Base-by-base conservation (phyloP, 2,888 invertebrate genomes). In the Melanargia galathea region DNA sequence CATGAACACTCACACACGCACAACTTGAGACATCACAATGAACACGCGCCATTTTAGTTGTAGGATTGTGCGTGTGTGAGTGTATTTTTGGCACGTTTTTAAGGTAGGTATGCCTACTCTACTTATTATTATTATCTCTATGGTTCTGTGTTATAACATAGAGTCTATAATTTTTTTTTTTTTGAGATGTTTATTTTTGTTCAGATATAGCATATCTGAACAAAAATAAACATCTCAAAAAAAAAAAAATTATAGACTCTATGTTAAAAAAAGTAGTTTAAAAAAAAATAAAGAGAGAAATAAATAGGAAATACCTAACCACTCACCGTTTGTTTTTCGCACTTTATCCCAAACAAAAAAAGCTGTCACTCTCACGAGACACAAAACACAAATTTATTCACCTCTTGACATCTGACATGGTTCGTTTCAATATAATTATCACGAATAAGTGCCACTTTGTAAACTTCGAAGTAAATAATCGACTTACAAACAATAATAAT, bases 401-500 rank as follows among this genome's bases (percentile, higher is more conserved):
- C 90, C 88, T 90, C 87, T 89, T 90, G 89, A 90, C 90, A 90
- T 90, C 87, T 89, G 87, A 88, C 89, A 90, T 89, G 80, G 79
- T 80, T 83, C 77, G 80, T 75, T 75, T 74, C 70, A 73, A 78
- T 71, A 69, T 73, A 75, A 81, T 73, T 75, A 80, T 71, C 84
- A 85, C 85, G 77, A 81, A 78, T 80, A 78, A 79, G 78, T 79
- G 79, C 78, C 83, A 87, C 83, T 77, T 78, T 76, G 75, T 77
- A 83, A 79, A 74, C 75, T 73, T 80, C 73, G 71, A 76, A 77
- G 78, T 83, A 88, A 86, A 86, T 77, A 76, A 79, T 76, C 79
- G 79, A 79, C 81, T 85, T 86, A 87, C 85, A 90, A 89, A 89
- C 81, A 89, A 86, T 87, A 88, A 77, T 78, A 79, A 79, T 87